Evolutionary conservation across 2,888 invertebrate species (phyloP).

Genomic region (Nematopogon swammerdamellus): DNA sequence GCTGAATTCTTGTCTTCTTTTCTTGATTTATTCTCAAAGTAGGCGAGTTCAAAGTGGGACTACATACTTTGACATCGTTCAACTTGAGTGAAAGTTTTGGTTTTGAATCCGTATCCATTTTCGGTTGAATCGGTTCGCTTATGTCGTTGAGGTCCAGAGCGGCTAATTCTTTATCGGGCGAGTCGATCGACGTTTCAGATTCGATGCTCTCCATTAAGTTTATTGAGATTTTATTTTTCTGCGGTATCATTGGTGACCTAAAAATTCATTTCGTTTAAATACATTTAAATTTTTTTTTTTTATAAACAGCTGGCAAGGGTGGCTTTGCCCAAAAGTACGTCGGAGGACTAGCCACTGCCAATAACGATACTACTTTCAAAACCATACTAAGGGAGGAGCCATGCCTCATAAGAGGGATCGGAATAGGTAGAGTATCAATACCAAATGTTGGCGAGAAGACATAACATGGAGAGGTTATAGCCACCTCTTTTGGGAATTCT

Average conservation of each 20-base stretch:
- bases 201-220: conserved; percentile 53
- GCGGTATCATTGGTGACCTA: conserved; percentile 49
- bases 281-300: too few species aligned
- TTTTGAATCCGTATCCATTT: neutral
- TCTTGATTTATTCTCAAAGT: conserved; percentile 22
- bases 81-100: neutral
- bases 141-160: conserved; percentile 42
- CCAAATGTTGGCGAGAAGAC: too few species aligned
- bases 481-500: too few species aligned
- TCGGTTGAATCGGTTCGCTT: conserved; percentile 23
- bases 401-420: too few species aligned
- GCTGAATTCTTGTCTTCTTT: conserved; percentile 8
- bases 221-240: conserved; percentile 48
- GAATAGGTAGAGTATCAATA: too few species aligned
- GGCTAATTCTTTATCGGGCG: conserved; percentile 44
- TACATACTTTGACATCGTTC: neutral
- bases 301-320: too few species aligned
- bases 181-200: conserved; percentile 50
- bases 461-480: too few species aligned
- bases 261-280: neutral
- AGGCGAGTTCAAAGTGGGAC: neutral
- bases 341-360: too few species aligned
- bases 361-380: too few species aligned
- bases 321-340: too few species aligned
- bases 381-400: too few species aligned